phyloP scores from a whole-genome alignment of 2,113 vertebrate species.

The Muntiacus muntjak region DNA sequence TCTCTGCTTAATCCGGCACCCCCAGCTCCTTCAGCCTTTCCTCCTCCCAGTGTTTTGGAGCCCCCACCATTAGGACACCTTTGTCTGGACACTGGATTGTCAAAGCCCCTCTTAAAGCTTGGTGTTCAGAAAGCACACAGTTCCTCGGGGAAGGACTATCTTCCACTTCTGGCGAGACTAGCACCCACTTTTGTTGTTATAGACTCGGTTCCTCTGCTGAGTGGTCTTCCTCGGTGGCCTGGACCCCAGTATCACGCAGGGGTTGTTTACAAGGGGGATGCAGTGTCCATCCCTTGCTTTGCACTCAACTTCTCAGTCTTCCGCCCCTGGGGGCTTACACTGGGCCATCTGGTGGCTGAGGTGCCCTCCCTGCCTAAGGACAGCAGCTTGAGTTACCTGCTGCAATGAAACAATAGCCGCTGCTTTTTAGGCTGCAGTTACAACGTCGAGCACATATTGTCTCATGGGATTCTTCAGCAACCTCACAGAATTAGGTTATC shows the following conservation, averaged over 20 bases:
- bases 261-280: background rate
- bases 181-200: background rate
- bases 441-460: accelerated
- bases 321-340: background rate
- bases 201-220: background rate
- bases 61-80: background rate
- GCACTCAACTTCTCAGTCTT: background rate
- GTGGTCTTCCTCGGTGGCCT: background rate
- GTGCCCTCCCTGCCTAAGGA: background rate
- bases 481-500: background rate
- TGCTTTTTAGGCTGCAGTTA: background rate
- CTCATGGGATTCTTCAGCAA: background rate
- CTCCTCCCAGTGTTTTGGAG: background rate
- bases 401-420: background rate
- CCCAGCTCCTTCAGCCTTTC: background rate
- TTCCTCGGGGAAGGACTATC: background rate
- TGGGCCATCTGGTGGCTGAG: background rate
- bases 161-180: background rate
- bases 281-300: background rate
- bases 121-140: background rate
- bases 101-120: background rate
- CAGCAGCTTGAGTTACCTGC: background rate
- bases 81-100: background rate
- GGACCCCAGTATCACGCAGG: background rate
- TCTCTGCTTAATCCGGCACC: background rate